phyloP scores from a whole-genome alignment of 2,113 vertebrate species.

The Gopherus evgoodei region DNA sequence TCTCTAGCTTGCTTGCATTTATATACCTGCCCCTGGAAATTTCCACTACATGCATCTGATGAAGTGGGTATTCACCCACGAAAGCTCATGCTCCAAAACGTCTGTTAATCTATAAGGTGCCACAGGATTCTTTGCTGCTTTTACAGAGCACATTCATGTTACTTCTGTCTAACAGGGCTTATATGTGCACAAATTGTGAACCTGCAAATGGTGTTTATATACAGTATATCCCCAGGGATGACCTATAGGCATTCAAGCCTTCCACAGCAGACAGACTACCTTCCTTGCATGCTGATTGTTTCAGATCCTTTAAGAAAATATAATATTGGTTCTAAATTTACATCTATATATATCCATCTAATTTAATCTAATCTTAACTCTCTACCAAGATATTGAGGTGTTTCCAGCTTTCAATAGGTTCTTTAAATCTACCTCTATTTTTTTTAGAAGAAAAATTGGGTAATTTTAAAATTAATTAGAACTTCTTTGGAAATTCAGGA shows the following conservation, averaged over 20 bases:
- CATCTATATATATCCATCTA: slow-evolving; percentile 14
- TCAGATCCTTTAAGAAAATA: slow-evolving; percentile 52
- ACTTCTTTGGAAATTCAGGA: slow-evolving; percentile 31
- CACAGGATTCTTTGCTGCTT: no score
- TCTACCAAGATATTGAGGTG: background rate
- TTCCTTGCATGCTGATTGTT: slow-evolving; percentile 34
- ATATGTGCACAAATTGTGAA: slow-evolving; percentile 54
- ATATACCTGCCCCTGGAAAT: no score
- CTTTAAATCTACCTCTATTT: slow-evolving; percentile 39
- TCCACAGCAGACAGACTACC: background rate
- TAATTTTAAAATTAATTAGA: background rate
- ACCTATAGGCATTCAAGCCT: slow-evolving; percentile 28
- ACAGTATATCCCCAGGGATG: slow-evolving; percentile 31
- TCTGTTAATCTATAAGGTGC: no score
- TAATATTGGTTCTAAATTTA: slow-evolving; percentile 40
- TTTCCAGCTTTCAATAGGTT: slow-evolving; percentile 37
- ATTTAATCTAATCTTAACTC: slow-evolving; percentile 19
- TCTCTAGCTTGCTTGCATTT: no score
- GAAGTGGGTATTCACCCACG: no score
- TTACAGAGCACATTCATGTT: background rate
- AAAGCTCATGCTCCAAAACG: no score
- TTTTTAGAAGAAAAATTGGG: slow-evolving; percentile 3
- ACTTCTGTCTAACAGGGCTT: slow-evolving; percentile 40
- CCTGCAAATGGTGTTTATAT: slow-evolving; percentile 41
- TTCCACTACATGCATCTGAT: no score